phyloP scores from a whole-genome alignment of 2,888 invertebrate species.

The Coecobrya sp. region DNA sequence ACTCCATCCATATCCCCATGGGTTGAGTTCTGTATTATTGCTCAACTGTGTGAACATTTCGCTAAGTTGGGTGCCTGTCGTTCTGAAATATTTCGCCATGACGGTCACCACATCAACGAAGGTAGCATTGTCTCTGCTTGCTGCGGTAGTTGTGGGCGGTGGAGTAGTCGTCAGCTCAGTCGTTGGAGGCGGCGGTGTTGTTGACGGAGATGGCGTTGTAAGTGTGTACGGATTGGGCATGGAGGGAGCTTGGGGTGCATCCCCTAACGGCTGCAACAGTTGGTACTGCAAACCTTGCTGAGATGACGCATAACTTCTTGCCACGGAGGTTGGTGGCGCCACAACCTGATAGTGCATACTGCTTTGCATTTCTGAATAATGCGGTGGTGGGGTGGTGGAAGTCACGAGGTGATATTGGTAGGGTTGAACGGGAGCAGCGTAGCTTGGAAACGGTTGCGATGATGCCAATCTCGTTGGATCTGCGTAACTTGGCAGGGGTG shows the following conservation, averaged over 20 bases:
- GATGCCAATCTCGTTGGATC: not conserved
- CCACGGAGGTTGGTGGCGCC: not conserved
- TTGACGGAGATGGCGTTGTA: not conserved
- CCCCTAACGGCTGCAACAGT: not conserved
- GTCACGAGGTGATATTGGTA: slow-evolving; percentile 12
- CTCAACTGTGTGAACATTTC: slow-evolving; percentile 41
- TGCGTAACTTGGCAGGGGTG: not conserved
- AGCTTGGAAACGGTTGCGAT: not conserved
- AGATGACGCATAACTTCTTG: slow-evolving; percentile 33
- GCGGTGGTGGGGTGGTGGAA: not conserved
- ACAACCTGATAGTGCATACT: not conserved
- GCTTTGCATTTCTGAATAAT: not conserved
- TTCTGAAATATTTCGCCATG: slow-evolving; percentile 36
- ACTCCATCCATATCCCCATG: slow-evolving; percentile 12
- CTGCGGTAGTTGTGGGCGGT: not conserved
- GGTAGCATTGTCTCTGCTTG: slow-evolving; percentile 2
- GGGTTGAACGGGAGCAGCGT: slow-evolving; percentile 15
- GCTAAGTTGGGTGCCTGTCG: slow-evolving; percentile 38
- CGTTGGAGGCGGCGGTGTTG: not conserved
- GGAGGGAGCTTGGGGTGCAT: not conserved
- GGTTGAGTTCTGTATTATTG: slow-evolving; percentile 1
- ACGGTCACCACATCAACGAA: slow-evolving; percentile 55
- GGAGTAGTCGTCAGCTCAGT: not conserved
- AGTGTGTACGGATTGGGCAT: not conserved
- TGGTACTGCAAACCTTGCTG: not conserved